Conservation (phyloP, 2,888 invertebrate genomes). For the Drosophila putrida region DNA sequence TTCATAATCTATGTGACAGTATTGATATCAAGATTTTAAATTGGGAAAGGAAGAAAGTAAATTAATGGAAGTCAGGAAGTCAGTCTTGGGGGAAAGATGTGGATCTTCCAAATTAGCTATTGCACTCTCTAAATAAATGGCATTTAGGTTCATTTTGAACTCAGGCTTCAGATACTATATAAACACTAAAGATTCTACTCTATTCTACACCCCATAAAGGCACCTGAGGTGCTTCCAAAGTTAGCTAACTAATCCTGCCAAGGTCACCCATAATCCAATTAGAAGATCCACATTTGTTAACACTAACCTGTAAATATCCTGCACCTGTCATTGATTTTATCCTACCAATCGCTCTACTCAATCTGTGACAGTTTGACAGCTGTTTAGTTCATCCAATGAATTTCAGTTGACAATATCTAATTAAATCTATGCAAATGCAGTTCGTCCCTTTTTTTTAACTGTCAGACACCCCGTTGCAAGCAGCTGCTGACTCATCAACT, state of each 20-base stretch:
- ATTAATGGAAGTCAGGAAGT: not conserved
- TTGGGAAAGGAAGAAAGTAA: not conserved
- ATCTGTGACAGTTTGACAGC: slow-evolving; percentile 34
- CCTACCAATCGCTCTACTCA: slow-evolving; percentile 22
- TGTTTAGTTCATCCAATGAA: slow-evolving; percentile 8
- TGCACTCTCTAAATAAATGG: too few relatives aligned
- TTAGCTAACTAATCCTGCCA: not conserved
- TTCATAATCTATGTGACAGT: slow-evolving; percentile 48
- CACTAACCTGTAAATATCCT: slow-evolving; percentile 9
- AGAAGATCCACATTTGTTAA: not conserved
- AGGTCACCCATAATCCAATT: not conserved
- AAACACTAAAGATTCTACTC: not conserved
- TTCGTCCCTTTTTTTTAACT: not conserved
- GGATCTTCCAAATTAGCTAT: not conserved
- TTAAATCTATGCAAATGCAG: slow-evolving; percentile 66
- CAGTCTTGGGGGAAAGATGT: not conserved
- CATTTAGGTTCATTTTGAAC: too few relatives aligned
- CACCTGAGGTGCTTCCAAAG: not conserved
- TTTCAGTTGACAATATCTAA: slow-evolving; percentile 44
- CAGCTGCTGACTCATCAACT: not conserved
- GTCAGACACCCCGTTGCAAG: not conserved
- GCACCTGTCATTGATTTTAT: not conserved
- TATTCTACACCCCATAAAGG: not conserved
- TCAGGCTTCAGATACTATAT: not conserved
- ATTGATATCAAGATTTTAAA: not conserved